phyloP scores from a whole-genome alignment of 1,140 invertebrate species.

The Lycorma delicatula region DNA sequence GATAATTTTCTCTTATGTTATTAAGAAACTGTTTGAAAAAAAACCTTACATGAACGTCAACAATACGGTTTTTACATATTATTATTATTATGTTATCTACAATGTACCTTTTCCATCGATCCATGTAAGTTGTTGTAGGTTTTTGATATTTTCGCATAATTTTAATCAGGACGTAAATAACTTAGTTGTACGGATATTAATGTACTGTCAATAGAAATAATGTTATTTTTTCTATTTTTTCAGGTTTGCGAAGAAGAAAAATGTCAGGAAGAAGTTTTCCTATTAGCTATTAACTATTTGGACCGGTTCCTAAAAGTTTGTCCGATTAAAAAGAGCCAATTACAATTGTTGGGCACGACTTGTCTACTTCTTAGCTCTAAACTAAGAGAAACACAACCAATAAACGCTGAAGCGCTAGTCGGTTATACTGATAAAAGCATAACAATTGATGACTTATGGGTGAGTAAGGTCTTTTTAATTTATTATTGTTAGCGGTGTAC shows the following conservation, averaged over 20 bases:
- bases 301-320: constrained; percentile 81
- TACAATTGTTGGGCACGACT: constrained; percentile 81
- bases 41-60: no score
- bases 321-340: constrained; percentile 66
- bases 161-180: no score
- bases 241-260: constrained; percentile 89
- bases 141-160: no score
- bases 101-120: no score
- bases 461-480: constrained; percentile 45
- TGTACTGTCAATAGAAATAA: no score
- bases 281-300: constrained; percentile 83
- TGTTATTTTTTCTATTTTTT: no score
- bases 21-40: no score
- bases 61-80: no score
- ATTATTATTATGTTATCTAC: no score
- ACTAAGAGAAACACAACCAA: constrained; percentile 68
- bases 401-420: constrained; percentile 71
- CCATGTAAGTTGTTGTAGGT: no score
- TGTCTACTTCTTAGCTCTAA: constrained; percentile 88
- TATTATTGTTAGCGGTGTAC: constrained; percentile 57
- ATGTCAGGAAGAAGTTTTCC: constrained; percentile 86
- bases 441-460: constrained; percentile 69
- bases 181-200: no score
- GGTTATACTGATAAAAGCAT: constrained; percentile 91
- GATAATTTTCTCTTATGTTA: no score